A percentile compares a stretch with the other conserved stretches of the same genome.
These are phyloP conservation scores for Arctia plantaginis DNA, from an alignment of 2,888 invertebrate genomes.

Conservation along the genomic window DNA sequence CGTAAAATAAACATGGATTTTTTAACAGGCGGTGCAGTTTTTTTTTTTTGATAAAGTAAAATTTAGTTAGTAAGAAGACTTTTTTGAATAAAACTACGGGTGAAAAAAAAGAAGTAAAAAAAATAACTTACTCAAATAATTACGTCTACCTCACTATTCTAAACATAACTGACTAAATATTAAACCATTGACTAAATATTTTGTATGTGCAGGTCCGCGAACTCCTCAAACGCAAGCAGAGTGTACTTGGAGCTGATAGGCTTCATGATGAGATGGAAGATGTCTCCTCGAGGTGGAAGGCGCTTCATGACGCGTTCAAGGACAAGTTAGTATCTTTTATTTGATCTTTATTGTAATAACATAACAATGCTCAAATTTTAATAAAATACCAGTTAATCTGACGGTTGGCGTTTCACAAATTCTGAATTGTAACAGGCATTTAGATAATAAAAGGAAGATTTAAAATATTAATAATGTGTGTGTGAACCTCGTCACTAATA, in stretches of 20 bases:
- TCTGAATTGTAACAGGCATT: too few species aligned
- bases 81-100: too few species aligned
- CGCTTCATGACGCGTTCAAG: constrained; percentile 94
- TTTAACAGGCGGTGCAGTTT: neutral
- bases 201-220: constrained; percentile 88
- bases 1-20: neutral
- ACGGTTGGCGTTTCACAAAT: too few species aligned
- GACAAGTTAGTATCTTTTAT: constrained; percentile 75
- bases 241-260: constrained; percentile 93
- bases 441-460: too few species aligned
- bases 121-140: too few species aligned
- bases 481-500: too few species aligned
- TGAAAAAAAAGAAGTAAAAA: too few species aligned
- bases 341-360: neutral
- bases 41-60: too few species aligned
- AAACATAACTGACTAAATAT: neutral
- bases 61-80: too few species aligned
- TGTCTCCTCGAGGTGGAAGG: constrained; percentile 94
- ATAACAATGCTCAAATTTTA: neutral
- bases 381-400: too few species aligned
- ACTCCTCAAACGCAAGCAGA: constrained; percentile 93
- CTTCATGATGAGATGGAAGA: constrained; percentile 94
- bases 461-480: too few species aligned
- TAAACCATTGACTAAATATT: neutral
- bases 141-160: too few species aligned